Evolutionary conservation across 1,140 invertebrate genomes (phyloP), one percentile per base, ranked within the genome.

Genomic region (Sinella curviseta): DNA sequence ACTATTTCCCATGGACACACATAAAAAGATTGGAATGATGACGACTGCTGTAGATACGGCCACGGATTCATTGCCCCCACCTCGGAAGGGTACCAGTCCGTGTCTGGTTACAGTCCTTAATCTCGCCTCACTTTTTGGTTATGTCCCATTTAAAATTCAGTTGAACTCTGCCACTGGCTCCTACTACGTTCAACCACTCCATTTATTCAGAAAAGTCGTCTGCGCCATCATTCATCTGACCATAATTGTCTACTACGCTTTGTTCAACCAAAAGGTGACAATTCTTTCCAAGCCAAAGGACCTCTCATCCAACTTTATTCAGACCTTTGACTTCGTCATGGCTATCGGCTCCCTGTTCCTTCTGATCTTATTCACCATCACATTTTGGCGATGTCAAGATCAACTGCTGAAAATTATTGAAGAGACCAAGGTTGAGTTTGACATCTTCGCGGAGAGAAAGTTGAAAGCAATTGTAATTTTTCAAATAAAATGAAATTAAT

Each of bases 81-180:
- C n/a, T n/a, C n/a, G n/a, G n/a, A n/a, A n/a, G n/a, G n/a, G n/a
- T 70, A 12, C 39, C 8, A 70, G 28, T 31, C 65, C 65, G 12
- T 33, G 24, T 33, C 30, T 70, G 30, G 65, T 70, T 4, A 70
- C 65, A 14, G 24, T 24, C 4, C 4, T 70, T 3, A 70, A 70
- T 70, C 2, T 70, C 31, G 28, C 14, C 12, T 8, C 65, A 12
- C 1, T 33, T 3, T 12, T 70, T 70, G 8, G 65, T 16, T 70
- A 70, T 24, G 31, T 33, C 12, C 65, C 65, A 30, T 70, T 70
- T 70, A 70, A 70, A 70, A 70, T 70, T n/a, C 2, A 70, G n/a
- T 8, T 31, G 65, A 33, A 70, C 24, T 33, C 31, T 31, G 12
- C 65, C 31, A 14, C 26, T 12, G 65, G 65, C 4, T 3, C 2